phyloP scores from a whole-genome alignment of 2,888 invertebrate genomes.

The Blomia tropicalis region DNA sequence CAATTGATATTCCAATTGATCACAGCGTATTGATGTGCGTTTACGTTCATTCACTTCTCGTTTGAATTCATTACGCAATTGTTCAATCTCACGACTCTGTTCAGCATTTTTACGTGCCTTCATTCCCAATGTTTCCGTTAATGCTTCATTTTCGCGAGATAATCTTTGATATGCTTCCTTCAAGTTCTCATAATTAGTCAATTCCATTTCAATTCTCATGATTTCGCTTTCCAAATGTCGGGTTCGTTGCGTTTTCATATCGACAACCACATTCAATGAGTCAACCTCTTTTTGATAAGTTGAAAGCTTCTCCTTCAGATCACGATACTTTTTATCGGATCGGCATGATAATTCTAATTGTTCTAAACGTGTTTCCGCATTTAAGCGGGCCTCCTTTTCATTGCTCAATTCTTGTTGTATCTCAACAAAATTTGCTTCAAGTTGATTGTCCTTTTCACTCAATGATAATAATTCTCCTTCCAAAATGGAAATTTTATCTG shows the following conservation, averaged over 20 bases:
- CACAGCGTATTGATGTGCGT: neutral
- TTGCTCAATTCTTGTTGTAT: neutral
- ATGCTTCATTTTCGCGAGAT: slow-evolving; percentile 6
- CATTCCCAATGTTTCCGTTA: slow-evolving; percentile 6
- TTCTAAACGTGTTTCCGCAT: neutral
- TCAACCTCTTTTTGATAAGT: slow-evolving; percentile 14
- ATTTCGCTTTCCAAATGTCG: slow-evolving; percentile 5
- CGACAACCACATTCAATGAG: slow-evolving; percentile 11
- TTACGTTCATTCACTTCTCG: slow-evolving; percentile 8
- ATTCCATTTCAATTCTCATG: slow-evolving; percentile 6
- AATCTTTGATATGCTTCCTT: slow-evolving; percentile 7
- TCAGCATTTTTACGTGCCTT: slow-evolving; percentile 14
- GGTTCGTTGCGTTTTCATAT: slow-evolving; percentile 16
- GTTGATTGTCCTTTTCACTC: neutral
- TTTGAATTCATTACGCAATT: neutral
- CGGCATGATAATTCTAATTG: neutral
- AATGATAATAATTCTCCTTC: neutral
- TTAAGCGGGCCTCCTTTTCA: neutral
- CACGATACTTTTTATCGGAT: slow-evolving; percentile 1
- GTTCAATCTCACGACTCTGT: slow-evolving; percentile 3
- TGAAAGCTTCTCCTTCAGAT: neutral
- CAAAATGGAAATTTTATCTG: neutral
- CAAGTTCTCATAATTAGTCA: neutral
- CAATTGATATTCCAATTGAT: slow-evolving; percentile 1
- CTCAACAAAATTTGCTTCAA: neutral